A percentile compares a stretch with the other conserved stretches of the same genome.
phyloP scores from a whole-genome alignment of 2,113 vertebrate genomes.

The Clarias macrocephalus region DNA sequence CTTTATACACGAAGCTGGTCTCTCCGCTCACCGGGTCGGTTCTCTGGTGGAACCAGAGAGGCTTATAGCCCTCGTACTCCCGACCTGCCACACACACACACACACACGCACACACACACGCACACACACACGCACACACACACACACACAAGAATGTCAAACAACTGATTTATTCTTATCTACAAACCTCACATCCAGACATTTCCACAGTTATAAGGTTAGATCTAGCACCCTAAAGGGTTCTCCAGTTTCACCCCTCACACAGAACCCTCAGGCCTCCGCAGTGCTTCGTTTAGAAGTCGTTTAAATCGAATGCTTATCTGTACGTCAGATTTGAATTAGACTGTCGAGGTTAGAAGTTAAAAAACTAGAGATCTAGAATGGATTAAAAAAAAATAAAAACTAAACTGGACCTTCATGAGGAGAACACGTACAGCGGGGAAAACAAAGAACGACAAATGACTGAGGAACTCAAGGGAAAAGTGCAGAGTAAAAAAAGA shows the following conservation, averaged over 20 bases:
- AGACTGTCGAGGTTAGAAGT: neutral
- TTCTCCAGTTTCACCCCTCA: neutral
- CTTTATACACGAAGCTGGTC: constrained; percentile 87
- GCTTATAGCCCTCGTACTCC: constrained; percentile 83
- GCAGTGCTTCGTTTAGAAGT: neutral
- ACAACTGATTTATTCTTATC: neutral
- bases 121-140: constrained; percentile 23
- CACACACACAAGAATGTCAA: neutral
- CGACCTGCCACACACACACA: constrained; percentile 72
- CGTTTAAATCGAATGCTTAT: neutral
- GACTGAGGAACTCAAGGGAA: neutral
- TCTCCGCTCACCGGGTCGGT: constrained; percentile 85
- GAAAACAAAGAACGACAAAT: no score
- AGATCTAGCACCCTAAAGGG: neutral
- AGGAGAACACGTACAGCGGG: no score
- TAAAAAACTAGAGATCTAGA: neutral
- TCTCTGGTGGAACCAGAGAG: constrained; percentile 92
- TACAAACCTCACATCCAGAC: neutral
- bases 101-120: constrained; percentile 12
- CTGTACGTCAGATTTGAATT: neutral
- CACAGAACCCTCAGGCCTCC: neutral
- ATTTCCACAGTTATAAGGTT: no score
- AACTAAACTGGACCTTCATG: no score
- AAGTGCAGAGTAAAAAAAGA: neutral
- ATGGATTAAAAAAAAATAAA: no score